phyloP scores from a whole-genome alignment of 1,140 invertebrate species.

The Gryon sp. region DNA sequence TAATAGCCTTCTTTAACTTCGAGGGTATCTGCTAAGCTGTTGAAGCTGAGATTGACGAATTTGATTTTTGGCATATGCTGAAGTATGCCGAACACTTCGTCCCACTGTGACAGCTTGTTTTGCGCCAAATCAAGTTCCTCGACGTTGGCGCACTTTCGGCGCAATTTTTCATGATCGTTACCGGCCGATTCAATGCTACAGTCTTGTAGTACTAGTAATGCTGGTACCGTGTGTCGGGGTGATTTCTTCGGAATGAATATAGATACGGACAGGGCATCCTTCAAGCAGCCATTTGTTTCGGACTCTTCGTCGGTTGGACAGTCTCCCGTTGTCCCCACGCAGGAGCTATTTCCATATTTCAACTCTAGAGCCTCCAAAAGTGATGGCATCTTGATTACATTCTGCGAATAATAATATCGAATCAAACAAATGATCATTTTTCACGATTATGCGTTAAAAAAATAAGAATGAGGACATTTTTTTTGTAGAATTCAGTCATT shows the following conservation, averaged over 20 bases:
- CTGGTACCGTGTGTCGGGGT: slow-evolving; percentile 87
- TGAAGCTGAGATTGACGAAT: slow-evolving; percentile 95
- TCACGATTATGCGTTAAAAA: no score
- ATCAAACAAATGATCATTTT: no score
- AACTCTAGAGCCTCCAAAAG: slow-evolving; percentile 90
- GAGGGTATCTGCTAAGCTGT: slow-evolving; percentile 86
- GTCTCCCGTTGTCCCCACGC: slow-evolving; percentile 74
- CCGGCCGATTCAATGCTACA: slow-evolving; percentile 93
- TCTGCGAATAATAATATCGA: slow-evolving; percentile 66
- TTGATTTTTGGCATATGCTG: slow-evolving; percentile 91
- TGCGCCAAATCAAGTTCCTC: slow-evolving; percentile 94
- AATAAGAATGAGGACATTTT: no score
- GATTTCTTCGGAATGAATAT: slow-evolving; percentile 91
- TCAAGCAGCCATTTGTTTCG: slow-evolving; percentile 78
- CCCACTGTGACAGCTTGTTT: slow-evolving; percentile 91
- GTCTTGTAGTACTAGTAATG: slow-evolving; percentile 92
- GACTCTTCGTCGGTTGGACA: slow-evolving; percentile 80
- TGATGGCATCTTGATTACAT: slow-evolving; percentile 86
- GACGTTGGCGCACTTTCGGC: slow-evolving; percentile 90
- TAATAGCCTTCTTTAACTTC: slow-evolving; percentile 79
- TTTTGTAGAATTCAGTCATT: no score
- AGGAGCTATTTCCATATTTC: slow-evolving; percentile 86
- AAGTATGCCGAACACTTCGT: slow-evolving; percentile 91
- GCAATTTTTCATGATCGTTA: slow-evolving; percentile 85
- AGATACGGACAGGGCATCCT: slow-evolving; percentile 83